Evolutionary conservation across 2,113 vertebrate species (phyloP).

Genomic region (Nipponia nippon): DNA sequence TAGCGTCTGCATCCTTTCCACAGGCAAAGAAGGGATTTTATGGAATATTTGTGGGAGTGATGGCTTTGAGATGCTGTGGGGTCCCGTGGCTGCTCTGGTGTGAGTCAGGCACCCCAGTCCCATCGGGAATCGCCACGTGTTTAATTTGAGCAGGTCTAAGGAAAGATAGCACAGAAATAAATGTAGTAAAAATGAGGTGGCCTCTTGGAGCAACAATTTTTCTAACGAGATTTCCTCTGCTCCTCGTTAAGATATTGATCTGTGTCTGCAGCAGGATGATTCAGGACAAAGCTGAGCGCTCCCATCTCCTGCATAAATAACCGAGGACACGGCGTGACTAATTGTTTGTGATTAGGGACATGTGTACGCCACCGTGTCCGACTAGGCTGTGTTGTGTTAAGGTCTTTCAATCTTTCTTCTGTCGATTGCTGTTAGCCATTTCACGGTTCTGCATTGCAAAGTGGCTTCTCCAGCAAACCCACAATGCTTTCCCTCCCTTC

Average conservation of each 20-base stretch:
- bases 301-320: neutral
- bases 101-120: neutral
- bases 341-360: neutral
- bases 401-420: neutral
- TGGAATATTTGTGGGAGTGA: rapidly evolving
- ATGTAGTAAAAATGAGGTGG: rapidly evolving
- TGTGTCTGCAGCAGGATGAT: neutral
- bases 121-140: rapidly evolving
- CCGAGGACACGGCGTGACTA: neutral
- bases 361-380: rapidly evolving
- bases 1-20: neutral
- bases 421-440: neutral
- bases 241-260: neutral
- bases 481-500: neutral
- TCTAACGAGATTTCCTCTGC: neutral
- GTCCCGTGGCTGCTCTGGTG: rapidly evolving
- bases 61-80: neutral
- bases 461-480: neutral
- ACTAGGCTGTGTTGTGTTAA: rapidly evolving
- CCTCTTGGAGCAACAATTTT: neutral
- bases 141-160: rapidly evolving
- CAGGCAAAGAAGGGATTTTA: neutral
- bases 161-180: rapidly evolving
- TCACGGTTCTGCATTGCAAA: rapidly evolving
- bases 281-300: neutral